These are phyloP conservation scores for Helarctos malayanus DNA, from an alignment of 2,797 vertebrate species.

Conservation along the genomic window DNA sequence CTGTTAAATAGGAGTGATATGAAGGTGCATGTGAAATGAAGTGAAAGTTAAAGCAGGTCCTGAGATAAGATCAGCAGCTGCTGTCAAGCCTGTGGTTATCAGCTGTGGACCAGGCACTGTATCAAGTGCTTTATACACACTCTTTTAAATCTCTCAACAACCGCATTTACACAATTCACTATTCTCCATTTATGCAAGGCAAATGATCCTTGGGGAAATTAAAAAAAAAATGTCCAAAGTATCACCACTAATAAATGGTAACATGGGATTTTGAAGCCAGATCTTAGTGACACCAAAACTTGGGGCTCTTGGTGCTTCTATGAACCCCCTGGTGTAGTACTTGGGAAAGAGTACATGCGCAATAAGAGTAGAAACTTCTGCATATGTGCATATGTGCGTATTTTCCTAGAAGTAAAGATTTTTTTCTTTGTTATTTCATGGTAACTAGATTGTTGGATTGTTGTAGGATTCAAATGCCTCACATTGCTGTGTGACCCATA, in stretches of 20 bases:
- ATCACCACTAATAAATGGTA: background rate
- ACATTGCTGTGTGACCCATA: background rate
- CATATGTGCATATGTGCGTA: background rate
- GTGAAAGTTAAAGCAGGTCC: background rate
- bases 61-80: background rate
- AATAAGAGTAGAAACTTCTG: background rate
- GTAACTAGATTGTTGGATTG: background rate
- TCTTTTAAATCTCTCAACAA: background rate
- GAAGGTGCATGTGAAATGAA: background rate
- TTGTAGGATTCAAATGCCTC: background rate
- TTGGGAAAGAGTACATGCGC: background rate
- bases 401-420: background rate
- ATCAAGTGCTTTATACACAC: background rate
- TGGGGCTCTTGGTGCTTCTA: background rate
- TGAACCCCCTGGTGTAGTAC: background rate
- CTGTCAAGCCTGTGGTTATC: background rate
- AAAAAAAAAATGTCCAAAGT: background rate
- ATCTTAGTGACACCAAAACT: background rate
- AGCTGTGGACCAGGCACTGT: background rate
- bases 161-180: background rate
- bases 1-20: background rate
- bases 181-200: background rate
- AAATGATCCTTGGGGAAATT: background rate
- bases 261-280: background rate
- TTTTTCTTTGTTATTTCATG: background rate